phyloP scores from a whole-genome alignment of 1,140 invertebrate species.

The Conus ventricosus region DNA sequence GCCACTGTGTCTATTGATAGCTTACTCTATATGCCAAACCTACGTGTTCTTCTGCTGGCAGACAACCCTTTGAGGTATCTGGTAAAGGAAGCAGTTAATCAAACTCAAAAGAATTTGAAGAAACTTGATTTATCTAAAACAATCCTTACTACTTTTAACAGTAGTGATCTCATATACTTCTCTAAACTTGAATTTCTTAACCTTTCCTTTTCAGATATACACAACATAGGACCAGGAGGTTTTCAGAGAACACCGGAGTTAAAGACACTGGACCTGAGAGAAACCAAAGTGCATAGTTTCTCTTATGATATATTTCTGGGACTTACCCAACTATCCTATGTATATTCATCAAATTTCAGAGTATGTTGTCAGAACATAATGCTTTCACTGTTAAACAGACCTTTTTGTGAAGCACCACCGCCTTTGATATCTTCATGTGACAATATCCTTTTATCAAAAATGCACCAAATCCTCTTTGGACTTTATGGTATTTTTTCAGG shows the following conservation, averaged over 20 bases:
- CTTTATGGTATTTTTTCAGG: conserved; percentile 39
- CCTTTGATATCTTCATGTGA: conserved; percentile 41
- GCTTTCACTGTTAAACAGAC: not conserved
- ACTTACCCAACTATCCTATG: not conserved
- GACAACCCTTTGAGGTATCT: not conserved
- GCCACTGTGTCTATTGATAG: not conserved
- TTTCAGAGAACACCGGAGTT: not conserved
- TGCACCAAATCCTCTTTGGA: conserved; percentile 42
- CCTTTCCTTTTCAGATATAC: too few relatives aligned
- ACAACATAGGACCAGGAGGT: too few relatives aligned
- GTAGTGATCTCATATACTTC: too few relatives aligned
- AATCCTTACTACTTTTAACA: too few relatives aligned
- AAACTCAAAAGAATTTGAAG: not conserved
- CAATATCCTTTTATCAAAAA: conserved; percentile 42
- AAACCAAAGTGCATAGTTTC: not conserved
- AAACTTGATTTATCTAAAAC: not conserved
- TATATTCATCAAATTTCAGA: not conserved
- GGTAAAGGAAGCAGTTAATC: not conserved
- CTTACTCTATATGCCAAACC: conserved; percentile 6
- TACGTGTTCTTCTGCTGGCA: conserved; percentile 18
- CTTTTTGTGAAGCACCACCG: not conserved
- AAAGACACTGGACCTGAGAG: not conserved
- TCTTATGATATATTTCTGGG: not conserved
- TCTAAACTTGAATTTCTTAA: too few relatives aligned
- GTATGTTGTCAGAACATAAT: not conserved